These are phyloP conservation scores for Epsilonema sp. DNA, from an alignment of 2,888 invertebrate species.

Conservation along the genomic window DNA sequence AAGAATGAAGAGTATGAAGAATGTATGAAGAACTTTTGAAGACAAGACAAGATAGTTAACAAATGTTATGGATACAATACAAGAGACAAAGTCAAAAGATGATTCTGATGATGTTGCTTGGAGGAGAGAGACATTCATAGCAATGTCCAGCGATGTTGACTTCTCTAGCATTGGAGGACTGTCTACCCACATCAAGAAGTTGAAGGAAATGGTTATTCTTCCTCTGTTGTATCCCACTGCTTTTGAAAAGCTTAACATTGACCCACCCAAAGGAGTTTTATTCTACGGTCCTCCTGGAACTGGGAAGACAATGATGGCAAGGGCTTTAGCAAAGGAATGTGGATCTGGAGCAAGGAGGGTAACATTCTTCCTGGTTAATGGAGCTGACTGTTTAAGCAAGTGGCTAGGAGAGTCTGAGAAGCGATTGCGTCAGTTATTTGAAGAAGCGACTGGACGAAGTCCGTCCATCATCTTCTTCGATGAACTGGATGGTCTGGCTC, in stretches of 20 bases:
- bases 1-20: no score
- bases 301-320: slow-evolving; percentile 68
- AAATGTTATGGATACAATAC: no score
- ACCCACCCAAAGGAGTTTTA: slow-evolving; percentile 66
- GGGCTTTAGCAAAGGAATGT: slow-evolving; percentile 72
- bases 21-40: no score
- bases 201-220: slow-evolving; percentile 74
- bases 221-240: slow-evolving; percentile 73
- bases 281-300: slow-evolving; percentile 83
- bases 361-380: slow-evolving; percentile 69
- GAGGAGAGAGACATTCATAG: no score
- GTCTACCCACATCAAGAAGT: slow-evolving; percentile 56
- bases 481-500: slow-evolving; percentile 74
- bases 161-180: no score
- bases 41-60: no score
- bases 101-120: no score
- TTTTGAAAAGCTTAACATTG: slow-evolving; percentile 58
- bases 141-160: no score
- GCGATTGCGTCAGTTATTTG: slow-evolving; percentile 63
- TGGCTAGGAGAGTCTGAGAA: slow-evolving; percentile 87
- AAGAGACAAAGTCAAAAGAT: no score
- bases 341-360: slow-evolving; percentile 47
- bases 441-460: slow-evolving; percentile 42
- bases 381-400: slow-evolving; percentile 73
- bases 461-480: slow-evolving; percentile 68